Percentiles rank a stretch among this genome's conserved stretches.
Conservation (phyloP, 2,888 invertebrate genomes). For the Rotaria macrura region DNA sequence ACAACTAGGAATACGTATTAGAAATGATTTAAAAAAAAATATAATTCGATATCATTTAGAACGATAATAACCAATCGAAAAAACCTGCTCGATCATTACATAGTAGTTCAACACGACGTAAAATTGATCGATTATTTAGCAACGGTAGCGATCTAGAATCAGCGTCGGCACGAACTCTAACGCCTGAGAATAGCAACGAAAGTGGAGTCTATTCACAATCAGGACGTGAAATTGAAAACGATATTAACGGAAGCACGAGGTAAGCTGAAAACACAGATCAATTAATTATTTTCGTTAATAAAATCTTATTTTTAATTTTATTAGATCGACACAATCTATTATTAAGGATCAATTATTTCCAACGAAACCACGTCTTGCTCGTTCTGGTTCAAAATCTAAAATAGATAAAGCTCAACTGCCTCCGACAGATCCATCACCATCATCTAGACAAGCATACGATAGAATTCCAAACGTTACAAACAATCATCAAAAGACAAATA, state of each 20-base stretch:
- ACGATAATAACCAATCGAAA: background rate
- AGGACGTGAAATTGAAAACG: background rate
- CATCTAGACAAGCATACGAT: background rate
- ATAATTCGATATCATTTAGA: background rate
- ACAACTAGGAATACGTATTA: background rate
- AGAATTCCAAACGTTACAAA: background rate
- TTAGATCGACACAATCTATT: background rate
- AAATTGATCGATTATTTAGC: background rate
- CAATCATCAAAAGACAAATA: background rate
- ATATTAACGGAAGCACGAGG: background rate
- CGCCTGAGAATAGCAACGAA: conserved; percentile 10
- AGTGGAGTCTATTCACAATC: background rate
- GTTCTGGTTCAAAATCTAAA: conserved; percentile 5
- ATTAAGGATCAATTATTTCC: background rate
- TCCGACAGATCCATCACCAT: background rate
- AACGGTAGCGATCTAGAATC: background rate
- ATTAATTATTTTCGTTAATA: background rate
- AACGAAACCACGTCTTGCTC: conserved; percentile 4
- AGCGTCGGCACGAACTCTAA: background rate
- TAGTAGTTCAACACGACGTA: conserved; percentile 20
- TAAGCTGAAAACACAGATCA: background rate
- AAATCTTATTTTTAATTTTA: background rate
- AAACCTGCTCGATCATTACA: conserved; percentile 2
- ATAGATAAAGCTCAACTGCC: background rate
- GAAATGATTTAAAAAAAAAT: no score